phyloP scores from a whole-genome alignment of 1,140 invertebrate species.

The Heliconius himera region DNA sequence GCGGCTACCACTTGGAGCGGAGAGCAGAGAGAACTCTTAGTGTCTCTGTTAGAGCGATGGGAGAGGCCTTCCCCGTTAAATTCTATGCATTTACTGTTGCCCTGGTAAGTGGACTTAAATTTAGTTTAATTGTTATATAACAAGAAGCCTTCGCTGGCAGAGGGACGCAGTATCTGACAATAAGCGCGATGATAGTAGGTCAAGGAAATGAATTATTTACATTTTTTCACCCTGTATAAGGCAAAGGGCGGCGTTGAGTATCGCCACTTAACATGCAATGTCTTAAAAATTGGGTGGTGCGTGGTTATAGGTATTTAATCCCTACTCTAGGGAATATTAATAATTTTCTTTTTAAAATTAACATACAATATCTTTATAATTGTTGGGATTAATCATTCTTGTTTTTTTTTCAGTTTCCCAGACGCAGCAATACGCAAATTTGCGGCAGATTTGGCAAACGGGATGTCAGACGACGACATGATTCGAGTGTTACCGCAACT shows the following conservation, averaged over 20 bases:
- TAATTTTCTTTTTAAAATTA: no score
- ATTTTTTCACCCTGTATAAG: no score
- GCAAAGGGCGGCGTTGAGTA: no score
- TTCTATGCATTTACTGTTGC: slow-evolving; percentile 94
- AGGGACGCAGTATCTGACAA: no score
- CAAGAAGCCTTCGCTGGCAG: no score
- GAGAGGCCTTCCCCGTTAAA: slow-evolving; percentile 90
- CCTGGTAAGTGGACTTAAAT: slow-evolving; percentile 85
- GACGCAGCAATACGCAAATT: slow-evolving; percentile 92
- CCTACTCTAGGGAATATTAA: no score
- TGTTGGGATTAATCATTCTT: not conserved
- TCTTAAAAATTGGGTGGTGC: no score
- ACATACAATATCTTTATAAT: no score
- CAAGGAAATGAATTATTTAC: no score
- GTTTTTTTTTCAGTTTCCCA: slow-evolving; percentile 87
- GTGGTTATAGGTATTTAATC: no score
- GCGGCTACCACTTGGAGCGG: slow-evolving; percentile 95
- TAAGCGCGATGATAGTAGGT: no score
- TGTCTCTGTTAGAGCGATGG: slow-evolving; percentile 93
- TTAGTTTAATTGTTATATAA: not conserved
- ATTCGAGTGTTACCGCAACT: slow-evolving; percentile 96
- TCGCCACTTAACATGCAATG: no score
- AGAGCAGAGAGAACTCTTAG: slow-evolving; percentile 91
- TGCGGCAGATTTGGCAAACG: slow-evolving; percentile 91
- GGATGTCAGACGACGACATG: slow-evolving; percentile 92